phyloP scores from a whole-genome alignment of 2,888 invertebrate species.

The Podotricha telesiphe region DNA sequence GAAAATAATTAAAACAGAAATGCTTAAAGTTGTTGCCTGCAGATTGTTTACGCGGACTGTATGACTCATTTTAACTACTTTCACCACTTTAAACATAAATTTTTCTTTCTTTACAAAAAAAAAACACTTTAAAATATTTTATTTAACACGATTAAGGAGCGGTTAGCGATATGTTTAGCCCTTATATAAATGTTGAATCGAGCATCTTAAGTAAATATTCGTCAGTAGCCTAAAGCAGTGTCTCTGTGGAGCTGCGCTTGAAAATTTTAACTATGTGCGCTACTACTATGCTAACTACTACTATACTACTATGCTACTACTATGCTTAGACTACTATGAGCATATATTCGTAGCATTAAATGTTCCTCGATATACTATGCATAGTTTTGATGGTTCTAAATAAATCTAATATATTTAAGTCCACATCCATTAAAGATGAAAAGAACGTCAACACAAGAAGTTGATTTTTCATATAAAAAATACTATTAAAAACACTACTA shows the following conservation, averaged over 20 bases:
- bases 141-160: background rate
- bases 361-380: background rate
- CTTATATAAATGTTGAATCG: constrained; percentile 2
- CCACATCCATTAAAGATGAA: too few species aligned
- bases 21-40: too few species aligned
- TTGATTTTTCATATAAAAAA: background rate
- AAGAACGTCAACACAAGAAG: background rate
- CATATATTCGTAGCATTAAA: background rate
- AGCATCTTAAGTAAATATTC: constrained; percentile 9
- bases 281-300: constrained; percentile 7
- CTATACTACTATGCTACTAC: too few species aligned
- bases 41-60: too few species aligned
- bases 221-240: background rate
- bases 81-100: too few species aligned
- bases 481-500: background rate
- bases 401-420: too few species aligned
- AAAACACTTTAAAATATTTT: too few species aligned
- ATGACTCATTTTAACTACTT: too few species aligned
- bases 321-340: too few species aligned
- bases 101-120: too few species aligned
- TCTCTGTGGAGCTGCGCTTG: constrained; percentile 13
- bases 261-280: constrained; percentile 5
- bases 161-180: constrained; percentile 1
- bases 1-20: too few species aligned
- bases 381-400: background rate